phyloP scores from a whole-genome alignment of 2,113 vertebrate genomes.

The Malurus melanocephalus region DNA sequence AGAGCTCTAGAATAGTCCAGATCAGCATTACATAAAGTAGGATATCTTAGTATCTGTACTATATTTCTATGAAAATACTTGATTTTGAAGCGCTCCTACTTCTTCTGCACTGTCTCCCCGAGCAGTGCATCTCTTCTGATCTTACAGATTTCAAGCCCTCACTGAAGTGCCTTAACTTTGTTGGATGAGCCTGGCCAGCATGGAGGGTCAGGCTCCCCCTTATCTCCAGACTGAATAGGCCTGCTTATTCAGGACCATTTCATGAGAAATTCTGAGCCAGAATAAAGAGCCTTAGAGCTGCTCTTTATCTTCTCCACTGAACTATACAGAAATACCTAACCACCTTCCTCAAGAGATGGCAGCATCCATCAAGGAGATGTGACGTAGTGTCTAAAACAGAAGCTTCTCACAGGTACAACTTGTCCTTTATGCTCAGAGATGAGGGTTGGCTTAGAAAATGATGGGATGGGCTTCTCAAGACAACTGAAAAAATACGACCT shows the following conservation, averaged over 20 bases:
- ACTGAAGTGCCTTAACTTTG: neutral
- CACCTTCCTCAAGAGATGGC: neutral
- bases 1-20: neutral
- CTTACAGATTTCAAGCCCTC: neutral
- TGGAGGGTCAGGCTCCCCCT: neutral
- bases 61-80: neutral
- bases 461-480: neutral
- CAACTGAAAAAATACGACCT: neutral
- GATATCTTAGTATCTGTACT: neutral
- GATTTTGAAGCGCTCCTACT: neutral
- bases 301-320: neutral
- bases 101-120: neutral
- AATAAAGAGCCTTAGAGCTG: neutral
- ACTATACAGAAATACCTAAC: neutral
- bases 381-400: neutral
- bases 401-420: neutral
- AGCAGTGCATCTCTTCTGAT: neutral
- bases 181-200: neutral
- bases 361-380: neutral
- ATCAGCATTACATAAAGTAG: neutral
- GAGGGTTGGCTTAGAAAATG: neutral
- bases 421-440: neutral
- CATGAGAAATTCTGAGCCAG: neutral
- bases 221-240: neutral
- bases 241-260: neutral